Evolutionary conservation across 2,113 vertebrate genomes (phyloP).

Genomic region (Agelaius phoeniceus): DNA sequence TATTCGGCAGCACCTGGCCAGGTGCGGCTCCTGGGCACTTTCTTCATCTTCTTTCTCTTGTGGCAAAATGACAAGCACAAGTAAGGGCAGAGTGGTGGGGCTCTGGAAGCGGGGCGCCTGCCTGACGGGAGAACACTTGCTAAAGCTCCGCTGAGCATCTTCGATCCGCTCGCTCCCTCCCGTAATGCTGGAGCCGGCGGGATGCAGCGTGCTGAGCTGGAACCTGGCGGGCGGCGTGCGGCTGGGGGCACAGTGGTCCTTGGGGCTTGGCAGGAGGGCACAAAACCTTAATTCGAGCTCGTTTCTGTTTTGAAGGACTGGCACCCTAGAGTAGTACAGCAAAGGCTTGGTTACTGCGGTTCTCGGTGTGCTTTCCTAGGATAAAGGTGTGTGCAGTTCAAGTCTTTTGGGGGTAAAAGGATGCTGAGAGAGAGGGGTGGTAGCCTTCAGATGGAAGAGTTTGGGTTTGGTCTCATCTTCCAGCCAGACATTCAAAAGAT

Average conservation of each 20-base stretch:
- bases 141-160: neutral
- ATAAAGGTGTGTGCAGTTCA: neutral
- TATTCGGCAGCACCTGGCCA: neutral
- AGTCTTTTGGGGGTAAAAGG: neutral
- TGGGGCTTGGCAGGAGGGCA: neutral
- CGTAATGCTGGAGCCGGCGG: neutral
- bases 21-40: neutral
- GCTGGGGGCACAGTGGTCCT: neutral
- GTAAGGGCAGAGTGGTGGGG: neutral
- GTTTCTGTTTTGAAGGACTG: neutral
- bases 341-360: neutral
- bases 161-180: neutral
- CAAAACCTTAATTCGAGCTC: neutral
- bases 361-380: neutral
- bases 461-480: neutral
- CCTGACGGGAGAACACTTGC: neutral
- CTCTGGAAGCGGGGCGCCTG: neutral
- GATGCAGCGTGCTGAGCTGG: neutral
- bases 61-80: neutral
- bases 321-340: neutral
- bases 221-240: neutral
- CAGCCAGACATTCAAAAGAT: neutral
- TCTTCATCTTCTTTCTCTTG: neutral
- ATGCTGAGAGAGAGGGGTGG: neutral
- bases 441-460: neutral